Evolutionary conservation across 2,113 vertebrate genomes (phyloP).

Genomic region (Chaetorhynchus papuensis): DNA sequence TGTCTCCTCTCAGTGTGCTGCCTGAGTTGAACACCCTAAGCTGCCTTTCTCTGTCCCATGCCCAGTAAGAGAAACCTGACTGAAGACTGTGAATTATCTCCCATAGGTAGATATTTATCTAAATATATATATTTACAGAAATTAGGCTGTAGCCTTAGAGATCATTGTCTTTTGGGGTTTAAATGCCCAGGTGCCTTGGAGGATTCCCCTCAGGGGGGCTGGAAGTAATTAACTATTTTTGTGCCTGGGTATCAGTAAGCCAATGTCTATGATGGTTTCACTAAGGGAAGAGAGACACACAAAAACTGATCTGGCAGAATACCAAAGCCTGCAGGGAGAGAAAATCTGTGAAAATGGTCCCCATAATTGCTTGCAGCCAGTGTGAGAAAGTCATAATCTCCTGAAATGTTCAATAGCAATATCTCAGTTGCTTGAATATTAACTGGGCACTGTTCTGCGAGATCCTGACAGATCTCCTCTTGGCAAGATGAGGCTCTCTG

Average conservation of each 20-base stretch:
- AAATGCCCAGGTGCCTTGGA: neutral
- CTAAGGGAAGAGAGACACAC: neutral
- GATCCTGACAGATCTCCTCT: neutral
- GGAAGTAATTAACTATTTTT: neutral
- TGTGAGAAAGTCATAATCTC: neutral
- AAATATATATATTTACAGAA: neutral
- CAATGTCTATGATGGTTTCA: neutral
- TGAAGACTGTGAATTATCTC: neutral
- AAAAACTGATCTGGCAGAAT: neutral
- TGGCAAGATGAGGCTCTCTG: neutral
- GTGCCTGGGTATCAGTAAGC: neutral
- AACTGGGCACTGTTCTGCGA: neutral
- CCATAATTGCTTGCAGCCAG: neutral
- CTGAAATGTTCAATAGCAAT: neutral
- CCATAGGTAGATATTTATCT: neutral
- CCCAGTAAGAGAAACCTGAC: neutral
- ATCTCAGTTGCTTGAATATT: neutral
- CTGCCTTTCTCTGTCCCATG: neutral
- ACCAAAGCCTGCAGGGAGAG: neutral
- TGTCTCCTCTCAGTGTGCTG: neutral
- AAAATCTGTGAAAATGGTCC: neutral
- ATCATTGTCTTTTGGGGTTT: neutral
- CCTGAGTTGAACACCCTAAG: neutral
- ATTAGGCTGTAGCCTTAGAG: neutral
- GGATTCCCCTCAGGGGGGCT: neutral